phyloP scores from a whole-genome alignment of 2,888 invertebrate species.

The Litoditis marina region DNA sequence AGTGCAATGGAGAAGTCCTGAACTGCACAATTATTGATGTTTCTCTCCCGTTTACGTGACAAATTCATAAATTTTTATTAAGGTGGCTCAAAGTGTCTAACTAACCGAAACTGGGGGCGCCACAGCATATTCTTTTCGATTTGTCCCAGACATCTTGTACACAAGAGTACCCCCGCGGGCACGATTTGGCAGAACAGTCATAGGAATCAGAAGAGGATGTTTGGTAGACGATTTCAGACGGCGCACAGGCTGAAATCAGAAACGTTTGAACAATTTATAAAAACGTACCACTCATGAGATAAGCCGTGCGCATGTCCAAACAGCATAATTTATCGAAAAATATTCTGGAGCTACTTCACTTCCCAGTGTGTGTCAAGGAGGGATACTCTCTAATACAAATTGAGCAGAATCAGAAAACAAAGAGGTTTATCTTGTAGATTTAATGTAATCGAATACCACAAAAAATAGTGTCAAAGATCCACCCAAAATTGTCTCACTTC shows the following conservation, averaged over 20 bases:
- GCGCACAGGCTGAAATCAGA: conserved; percentile 43
- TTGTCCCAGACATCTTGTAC: conserved; percentile 42
- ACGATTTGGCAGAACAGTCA: conserved; percentile 45
- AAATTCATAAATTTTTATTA: no score
- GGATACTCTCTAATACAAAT: no score
- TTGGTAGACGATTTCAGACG: conserved; percentile 49
- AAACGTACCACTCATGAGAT: background rate
- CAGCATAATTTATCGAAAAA: background rate
- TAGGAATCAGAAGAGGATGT: conserved; percentile 40
- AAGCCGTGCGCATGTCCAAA: no score
- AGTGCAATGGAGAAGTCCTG: no score
- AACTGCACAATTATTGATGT: conserved; percentile 1
- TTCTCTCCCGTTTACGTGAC: no score
- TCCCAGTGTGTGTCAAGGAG: no score
- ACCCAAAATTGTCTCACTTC: no score
- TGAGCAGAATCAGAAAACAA: no score
- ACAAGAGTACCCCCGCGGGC: conserved; percentile 47
- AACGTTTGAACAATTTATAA: background rate
- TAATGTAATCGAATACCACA: no score
- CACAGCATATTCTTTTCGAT: conserved; percentile 47
- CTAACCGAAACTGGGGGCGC: conserved; percentile 38
- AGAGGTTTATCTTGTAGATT: no score
- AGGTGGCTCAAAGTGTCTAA: background rate
- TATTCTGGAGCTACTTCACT: background rate
- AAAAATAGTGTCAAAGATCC: no score